Percentiles rank a stretch among this genome's conserved stretches.
Evolutionary conservation across 2,113 vertebrate species (phyloP).

Genomic region (Larimichthys crocea): DNA sequence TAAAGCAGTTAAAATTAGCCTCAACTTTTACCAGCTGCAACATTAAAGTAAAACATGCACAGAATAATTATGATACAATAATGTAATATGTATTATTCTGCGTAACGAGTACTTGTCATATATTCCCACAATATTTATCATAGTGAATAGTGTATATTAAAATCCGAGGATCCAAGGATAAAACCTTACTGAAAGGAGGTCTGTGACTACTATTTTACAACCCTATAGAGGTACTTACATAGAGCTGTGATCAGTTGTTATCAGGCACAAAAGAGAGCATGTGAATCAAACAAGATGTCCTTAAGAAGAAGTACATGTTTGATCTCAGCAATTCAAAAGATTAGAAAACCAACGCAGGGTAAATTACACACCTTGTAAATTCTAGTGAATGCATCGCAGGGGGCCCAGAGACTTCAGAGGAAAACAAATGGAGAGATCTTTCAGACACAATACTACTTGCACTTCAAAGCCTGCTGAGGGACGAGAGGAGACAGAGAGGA

Average conservation of each 20-base stretch:
- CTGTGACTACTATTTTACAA: constrained; percentile 34
- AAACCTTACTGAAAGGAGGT: constrained; percentile 2
- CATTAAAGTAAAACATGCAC: not conserved
- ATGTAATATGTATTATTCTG: not conserved
- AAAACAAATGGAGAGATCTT: constrained; percentile 82
- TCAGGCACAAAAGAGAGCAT: constrained; percentile 69
- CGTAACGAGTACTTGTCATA: not conserved
- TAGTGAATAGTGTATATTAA: too few relatives aligned
- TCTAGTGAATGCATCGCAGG: constrained; percentile 73
- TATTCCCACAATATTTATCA: not conserved
- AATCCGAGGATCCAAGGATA: not conserved
- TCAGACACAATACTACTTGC: constrained; percentile 76
- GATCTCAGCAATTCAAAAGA: constrained; percentile 79
- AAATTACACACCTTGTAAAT: constrained; percentile 81
- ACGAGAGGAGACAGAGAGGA: constrained; percentile 58
- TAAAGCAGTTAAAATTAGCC: not conserved
- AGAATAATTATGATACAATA: not conserved
- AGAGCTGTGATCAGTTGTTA: constrained; percentile 66
- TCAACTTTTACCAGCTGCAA: not conserved
- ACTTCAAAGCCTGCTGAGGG: constrained; percentile 79
- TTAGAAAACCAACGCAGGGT: constrained; percentile 76
- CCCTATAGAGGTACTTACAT: constrained; percentile 19
- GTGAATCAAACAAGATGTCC: constrained; percentile 67
- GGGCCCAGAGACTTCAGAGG: constrained; percentile 79
- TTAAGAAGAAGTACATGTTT: constrained; percentile 66